phyloP scores from a whole-genome alignment of 2,797 vertebrate species.

The Valencia hispanica region DNA sequence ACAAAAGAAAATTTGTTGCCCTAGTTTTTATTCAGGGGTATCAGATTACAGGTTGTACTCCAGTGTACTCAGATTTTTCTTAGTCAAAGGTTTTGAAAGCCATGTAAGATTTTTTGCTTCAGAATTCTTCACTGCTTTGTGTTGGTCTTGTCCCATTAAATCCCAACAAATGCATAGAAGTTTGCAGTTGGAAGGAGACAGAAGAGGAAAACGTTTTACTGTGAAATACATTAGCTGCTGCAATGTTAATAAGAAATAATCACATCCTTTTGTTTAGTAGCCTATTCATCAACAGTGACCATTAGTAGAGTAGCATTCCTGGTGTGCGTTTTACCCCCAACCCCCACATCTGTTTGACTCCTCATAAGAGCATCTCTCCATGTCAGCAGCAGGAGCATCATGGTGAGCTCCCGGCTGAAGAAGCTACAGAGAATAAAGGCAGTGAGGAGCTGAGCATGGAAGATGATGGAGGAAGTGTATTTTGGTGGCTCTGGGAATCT shows the following conservation, averaged over 20 bases:
- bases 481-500: constrained; percentile 82
- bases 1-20: not conserved
- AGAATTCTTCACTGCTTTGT: not conserved
- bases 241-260: not conserved
- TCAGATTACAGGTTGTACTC: not conserved
- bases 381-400: constrained; percentile 59
- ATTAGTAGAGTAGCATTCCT: not conserved
- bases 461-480: constrained; percentile 54
- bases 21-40: not conserved
- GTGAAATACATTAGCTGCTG: too few relatives aligned
- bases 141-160: not conserved
- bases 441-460: constrained; percentile 53
- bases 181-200: not conserved
- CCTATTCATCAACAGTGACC: not conserved
- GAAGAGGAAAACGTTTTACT: not conserved
- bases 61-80: not conserved
- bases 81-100: not conserved
- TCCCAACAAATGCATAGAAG: not conserved
- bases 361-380: constrained; percentile 59
- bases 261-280: not conserved
- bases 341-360: constrained; percentile 18
- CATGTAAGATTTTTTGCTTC: not conserved
- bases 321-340: not conserved
- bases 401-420: constrained; percentile 44
- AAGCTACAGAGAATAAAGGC: constrained; percentile 27